These are phyloP conservation scores for Schizotus pectinicornis DNA, from an alignment of 2,888 invertebrate species.

Conservation along the genomic window DNA sequence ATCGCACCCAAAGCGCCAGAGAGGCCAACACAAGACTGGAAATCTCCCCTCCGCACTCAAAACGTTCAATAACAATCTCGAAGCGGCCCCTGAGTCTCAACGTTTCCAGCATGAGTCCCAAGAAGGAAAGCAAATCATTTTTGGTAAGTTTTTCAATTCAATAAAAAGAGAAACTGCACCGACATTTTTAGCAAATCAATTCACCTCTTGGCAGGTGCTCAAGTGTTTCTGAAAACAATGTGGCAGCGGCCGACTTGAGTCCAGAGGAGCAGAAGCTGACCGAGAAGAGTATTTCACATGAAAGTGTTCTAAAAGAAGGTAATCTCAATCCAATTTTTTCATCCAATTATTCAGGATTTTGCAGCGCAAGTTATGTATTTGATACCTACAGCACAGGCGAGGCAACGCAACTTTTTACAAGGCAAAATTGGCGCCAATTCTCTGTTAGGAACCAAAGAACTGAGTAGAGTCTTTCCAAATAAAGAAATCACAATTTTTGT, in stretches of 20 bases:
- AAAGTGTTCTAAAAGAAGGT: conserved; percentile 52
- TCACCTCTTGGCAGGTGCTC: conserved; percentile 22
- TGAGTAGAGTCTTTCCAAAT: conserved; percentile 85
- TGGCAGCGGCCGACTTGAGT: conserved; percentile 33
- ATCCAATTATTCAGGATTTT: conserved; percentile 50
- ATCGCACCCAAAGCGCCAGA: conserved; percentile 48
- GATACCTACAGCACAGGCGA: conserved; percentile 81
- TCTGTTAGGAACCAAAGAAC: conserved; percentile 81
- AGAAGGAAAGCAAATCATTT: conserved; percentile 25
- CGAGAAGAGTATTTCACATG: conserved; percentile 55
- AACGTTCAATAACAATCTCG: conserved; percentile 46
- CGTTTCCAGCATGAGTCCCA: conserved; percentile 42
- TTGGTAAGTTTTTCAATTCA: conserved; percentile 19
- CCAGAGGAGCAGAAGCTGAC: conserved; percentile 42
- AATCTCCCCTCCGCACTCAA: conserved; percentile 38
- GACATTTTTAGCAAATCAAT: conserved; percentile 12
- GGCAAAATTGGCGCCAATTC: conserved; percentile 82
- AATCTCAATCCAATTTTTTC: conserved; percentile 2
- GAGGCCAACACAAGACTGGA: conserved; percentile 34
- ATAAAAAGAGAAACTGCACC: neutral
- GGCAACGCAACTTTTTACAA: conserved; percentile 81
- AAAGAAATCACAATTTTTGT: conserved; percentile 87
- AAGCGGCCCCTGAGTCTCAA: conserved; percentile 56
- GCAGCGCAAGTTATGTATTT: conserved; percentile 82
- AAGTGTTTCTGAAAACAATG: conserved; percentile 54